These are phyloP conservation scores for Pangasius djambal DNA, from an alignment of 2,797 vertebrate genomes.

Conservation along the genomic window DNA sequence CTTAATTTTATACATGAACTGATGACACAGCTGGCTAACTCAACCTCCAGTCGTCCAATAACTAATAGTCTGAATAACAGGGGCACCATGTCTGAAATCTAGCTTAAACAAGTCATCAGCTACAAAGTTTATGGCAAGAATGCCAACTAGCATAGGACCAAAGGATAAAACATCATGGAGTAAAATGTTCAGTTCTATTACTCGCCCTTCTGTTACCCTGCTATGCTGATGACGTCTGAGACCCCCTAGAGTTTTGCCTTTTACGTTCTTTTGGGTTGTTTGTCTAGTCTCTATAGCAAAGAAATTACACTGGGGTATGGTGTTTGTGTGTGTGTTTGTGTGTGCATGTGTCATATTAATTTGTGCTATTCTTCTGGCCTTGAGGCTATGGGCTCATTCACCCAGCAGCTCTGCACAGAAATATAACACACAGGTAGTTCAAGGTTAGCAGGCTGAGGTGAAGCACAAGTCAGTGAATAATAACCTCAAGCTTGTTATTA, in stretches of 20 bases:
- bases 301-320: conserved; percentile 29
- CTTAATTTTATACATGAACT: background rate
- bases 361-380: conserved; percentile 41
- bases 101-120: background rate
- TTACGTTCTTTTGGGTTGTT: conserved; percentile 37
- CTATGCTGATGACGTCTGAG: conserved; percentile 18
- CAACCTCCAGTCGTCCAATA: background rate
- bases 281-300: conserved; percentile 16
- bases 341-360: conserved; percentile 28
- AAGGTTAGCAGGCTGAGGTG: conserved; percentile 14
- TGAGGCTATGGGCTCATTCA: conserved; percentile 33
- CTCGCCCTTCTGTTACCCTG: background rate
- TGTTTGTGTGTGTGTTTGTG: background rate
- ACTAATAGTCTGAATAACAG: background rate
- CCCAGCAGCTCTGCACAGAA: conserved; percentile 11
- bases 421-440: conserved; percentile 28
- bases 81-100: background rate
- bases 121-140: background rate
- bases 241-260: conserved; percentile 31
- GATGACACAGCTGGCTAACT: background rate
- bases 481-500: conserved; percentile 48
- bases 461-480: conserved; percentile 34
- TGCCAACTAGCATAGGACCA: background rate
- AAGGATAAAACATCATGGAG: background rate
- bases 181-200: conserved; percentile 3